These are phyloP conservation scores for Hydractinia echinata DNA, from an alignment of 30 jellyfish, hydroid and myxozoan genomes.

Conservation along the genomic window DNA sequence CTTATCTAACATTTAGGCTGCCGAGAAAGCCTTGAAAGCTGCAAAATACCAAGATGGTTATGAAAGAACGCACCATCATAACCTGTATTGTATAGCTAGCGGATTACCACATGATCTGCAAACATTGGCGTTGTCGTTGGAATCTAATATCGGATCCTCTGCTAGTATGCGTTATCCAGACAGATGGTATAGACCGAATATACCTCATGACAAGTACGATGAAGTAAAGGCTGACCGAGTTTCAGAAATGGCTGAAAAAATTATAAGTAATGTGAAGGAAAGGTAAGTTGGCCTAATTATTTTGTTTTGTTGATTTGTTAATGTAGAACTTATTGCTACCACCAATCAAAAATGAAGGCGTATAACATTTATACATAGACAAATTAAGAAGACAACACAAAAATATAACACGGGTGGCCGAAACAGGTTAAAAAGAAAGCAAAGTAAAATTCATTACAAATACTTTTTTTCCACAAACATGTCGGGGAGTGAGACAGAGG, in stretches of 20 bases:
- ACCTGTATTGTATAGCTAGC: slow-evolving; percentile 2
- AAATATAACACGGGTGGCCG: no score
- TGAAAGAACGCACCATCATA: slow-evolving; percentile 5
- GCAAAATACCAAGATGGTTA: slow-evolving; percentile 41
- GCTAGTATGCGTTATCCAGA: slow-evolving; percentile 52
- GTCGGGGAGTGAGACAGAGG: no score
- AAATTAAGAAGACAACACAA: no score
- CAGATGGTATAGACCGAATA: slow-evolving; percentile 43
- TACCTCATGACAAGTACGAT: slow-evolving; percentile 56
- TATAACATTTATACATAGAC: no score
- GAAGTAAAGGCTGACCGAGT: slow-evolving; percentile 32
- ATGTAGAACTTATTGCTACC: no score
- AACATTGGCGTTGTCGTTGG: slow-evolving; percentile 32
- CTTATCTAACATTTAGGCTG: slow-evolving; percentile 37
- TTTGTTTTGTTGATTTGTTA: no score
- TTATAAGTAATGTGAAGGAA: background rate
- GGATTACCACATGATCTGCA: slow-evolving; percentile 9
- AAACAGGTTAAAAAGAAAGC: no score
- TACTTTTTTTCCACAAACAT: no score
- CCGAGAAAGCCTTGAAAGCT: slow-evolving; percentile 68
- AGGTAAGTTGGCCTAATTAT: background rate
- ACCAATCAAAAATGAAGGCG: no score
- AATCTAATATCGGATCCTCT: slow-evolving; percentile 28
- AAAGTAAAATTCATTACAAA: no score
- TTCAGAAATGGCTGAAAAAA: background rate